These are phyloP conservation scores for Phrynocephalus versicolor DNA, from an alignment of 2,113 vertebrate genomes.

Conservation along the genomic window DNA sequence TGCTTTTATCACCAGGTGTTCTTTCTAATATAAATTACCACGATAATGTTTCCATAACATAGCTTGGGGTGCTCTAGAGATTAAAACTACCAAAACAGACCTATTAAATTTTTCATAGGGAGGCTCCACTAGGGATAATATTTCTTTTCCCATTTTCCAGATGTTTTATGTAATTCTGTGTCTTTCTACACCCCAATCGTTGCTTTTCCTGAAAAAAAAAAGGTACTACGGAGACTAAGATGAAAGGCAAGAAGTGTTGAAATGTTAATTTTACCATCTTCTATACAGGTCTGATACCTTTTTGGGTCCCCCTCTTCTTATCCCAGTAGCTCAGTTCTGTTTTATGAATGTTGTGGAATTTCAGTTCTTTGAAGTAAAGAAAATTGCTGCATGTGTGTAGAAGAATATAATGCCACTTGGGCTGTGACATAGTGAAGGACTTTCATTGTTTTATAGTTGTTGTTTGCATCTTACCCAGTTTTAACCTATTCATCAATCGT, in stretches of 20 bases:
- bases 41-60: conserved; percentile 96
- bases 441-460: conserved; percentile 63
- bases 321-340: conserved; percentile 94
- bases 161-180: conserved; percentile 92
- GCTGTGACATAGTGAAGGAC: conserved; percentile 73
- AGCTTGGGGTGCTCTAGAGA: conserved; percentile 88
- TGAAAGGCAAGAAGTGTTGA: conserved; percentile 97
- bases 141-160: conserved; percentile 94
- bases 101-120: conserved; percentile 98
- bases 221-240: conserved; percentile 89
- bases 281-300: conserved; percentile 95
- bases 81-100: conserved; percentile 95
- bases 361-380: conserved; percentile 92
- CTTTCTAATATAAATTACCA: conserved; percentile 92
- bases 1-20: conserved; percentile 93
- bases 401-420: conserved; percentile 82
- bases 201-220: conserved; percentile 81
- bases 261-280: conserved; percentile 99
- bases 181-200: conserved; percentile 87
- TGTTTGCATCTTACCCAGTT: conserved; percentile 48
- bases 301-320: conserved; percentile 82
- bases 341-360: conserved; percentile 95
- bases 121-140: conserved; percentile 93
- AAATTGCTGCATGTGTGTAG: conserved; percentile 83
- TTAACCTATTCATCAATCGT: conserved; percentile 28